Conservation (phyloP, 1,140 invertebrate species). For the Neodiprion pinetum region DNA sequence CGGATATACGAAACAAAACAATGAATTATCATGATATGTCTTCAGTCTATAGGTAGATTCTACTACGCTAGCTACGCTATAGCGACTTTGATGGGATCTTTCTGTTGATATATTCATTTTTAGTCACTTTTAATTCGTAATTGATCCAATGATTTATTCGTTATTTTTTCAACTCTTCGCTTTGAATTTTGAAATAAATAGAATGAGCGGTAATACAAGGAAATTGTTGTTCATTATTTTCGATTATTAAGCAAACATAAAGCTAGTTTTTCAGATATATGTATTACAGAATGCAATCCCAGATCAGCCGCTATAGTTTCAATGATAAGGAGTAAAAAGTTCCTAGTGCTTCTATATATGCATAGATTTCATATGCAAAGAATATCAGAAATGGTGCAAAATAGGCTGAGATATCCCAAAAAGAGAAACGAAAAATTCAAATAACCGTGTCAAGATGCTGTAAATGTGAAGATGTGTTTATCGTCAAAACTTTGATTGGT, state of each 20-base stretch:
- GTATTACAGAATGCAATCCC: neutral
- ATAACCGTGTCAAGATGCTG: neutral
- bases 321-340: neutral
- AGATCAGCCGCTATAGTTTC: neutral
- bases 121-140: too few relatives aligned
- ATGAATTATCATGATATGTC: conserved; percentile 50
- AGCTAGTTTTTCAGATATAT: too few relatives aligned
- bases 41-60: conserved; percentile 18
- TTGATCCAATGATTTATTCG: too few relatives aligned
- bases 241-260: too few relatives aligned
- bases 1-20: conserved; percentile 43
- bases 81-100: neutral
- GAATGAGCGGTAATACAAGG: too few relatives aligned
- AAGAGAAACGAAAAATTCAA: neutral
- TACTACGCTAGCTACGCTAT: neutral
- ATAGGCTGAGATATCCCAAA: conserved; percentile 7
- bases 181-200: too few relatives aligned
- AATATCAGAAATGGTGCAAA: neutral
- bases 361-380: conserved; percentile 6
- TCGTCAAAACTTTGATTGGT: neutral
- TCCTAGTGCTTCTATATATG: conserved; percentile 8
- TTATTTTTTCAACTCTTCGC: too few relatives aligned
- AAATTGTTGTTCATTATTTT: too few relatives aligned
- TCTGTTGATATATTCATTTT: neutral
- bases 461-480: neutral